A percentile compares a stretch with the other conserved stretches of the same genome.
phyloP scores from a whole-genome alignment of 2,113 vertebrate genomes.

The Struthidea cinerea region DNA sequence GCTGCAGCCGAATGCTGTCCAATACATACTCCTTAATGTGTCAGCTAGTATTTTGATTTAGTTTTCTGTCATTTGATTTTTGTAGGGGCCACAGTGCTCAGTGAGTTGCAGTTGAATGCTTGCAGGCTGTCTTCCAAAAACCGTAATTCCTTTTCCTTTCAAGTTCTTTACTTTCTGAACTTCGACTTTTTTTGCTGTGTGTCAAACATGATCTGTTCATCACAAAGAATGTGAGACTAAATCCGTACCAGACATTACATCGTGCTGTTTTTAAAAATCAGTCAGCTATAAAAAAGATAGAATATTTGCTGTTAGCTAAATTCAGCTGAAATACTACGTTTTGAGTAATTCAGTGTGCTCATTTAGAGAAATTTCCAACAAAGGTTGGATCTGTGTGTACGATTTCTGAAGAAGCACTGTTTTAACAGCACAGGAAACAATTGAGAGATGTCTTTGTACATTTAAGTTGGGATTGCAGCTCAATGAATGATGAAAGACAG shows the following conservation, averaged over 20 bases:
- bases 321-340: background rate
- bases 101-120: background rate
- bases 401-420: background rate
- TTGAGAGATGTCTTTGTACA: background rate
- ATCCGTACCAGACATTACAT: background rate
- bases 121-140: background rate
- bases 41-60: background rate
- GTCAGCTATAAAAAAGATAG: background rate
- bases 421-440: background rate
- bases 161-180: background rate
- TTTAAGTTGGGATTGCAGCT: background rate
- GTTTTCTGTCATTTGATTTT: background rate
- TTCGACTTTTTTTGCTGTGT: background rate
- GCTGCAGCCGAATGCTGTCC: background rate
- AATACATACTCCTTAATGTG: background rate
- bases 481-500: accelerated
- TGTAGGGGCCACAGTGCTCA: background rate
- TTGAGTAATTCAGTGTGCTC: background rate
- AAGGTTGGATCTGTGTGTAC: background rate
- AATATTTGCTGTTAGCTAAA: background rate
- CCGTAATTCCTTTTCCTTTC: background rate
- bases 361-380: background rate
- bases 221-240: background rate
- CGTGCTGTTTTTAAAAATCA: background rate
- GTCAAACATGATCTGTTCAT: background rate